Evolutionary conservation across 64 coral and sea anemone genomes (phyloP).

Genomic region (Catalaphyllia jardinei): DNA sequence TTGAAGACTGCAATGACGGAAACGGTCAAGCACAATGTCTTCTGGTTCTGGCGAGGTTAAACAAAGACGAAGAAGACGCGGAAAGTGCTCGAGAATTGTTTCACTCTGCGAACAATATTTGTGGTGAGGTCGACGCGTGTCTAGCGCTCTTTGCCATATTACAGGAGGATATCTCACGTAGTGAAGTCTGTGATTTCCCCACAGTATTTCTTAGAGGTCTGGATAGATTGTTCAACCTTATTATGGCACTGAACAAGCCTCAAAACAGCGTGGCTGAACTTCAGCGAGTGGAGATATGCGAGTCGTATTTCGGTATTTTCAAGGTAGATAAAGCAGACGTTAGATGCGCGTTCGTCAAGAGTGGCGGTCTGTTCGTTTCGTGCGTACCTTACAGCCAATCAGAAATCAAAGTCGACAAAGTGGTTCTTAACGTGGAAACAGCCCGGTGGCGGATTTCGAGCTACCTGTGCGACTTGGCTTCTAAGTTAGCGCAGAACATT

Average conservation of each 20-base stretch:
- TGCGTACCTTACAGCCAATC: conserved; percentile 1
- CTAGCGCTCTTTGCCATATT: conserved; percentile 5
- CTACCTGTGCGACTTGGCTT: conserved; percentile 40
- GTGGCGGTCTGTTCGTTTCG: conserved; percentile 14
- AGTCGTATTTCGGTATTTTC: conserved; percentile 57
- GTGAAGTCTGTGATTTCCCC: conserved; percentile 10
- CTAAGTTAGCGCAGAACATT: conserved; percentile 28
- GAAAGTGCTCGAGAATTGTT: conserved; percentile 48
- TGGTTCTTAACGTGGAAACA: conserved; percentile 28
- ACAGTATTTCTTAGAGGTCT: conserved; percentile 26
- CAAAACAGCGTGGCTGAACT: conserved; percentile 49
- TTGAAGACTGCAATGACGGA: conserved; percentile 47
- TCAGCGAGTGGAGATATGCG: conserved; percentile 55
- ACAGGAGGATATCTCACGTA: conserved; percentile 3
- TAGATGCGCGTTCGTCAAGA: conserved; percentile 50
- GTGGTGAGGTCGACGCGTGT: conserved; percentile 52
- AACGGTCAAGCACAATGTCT: conserved; percentile 56
- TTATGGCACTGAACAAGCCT: conserved; percentile 58
- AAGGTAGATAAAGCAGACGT: conserved; percentile 39
- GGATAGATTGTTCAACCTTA: conserved; percentile 43
- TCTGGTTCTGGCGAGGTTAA: conserved; percentile 34
- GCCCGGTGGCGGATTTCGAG: conserved; percentile 40
- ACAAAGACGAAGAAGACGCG: conserved; percentile 33
- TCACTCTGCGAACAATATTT: conserved; percentile 39
- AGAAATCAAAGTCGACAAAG: conserved; percentile 39